Evolutionary conservation across 2,797 vertebrate species (phyloP).

Genomic region (Falco novaeseelandiae): DNA sequence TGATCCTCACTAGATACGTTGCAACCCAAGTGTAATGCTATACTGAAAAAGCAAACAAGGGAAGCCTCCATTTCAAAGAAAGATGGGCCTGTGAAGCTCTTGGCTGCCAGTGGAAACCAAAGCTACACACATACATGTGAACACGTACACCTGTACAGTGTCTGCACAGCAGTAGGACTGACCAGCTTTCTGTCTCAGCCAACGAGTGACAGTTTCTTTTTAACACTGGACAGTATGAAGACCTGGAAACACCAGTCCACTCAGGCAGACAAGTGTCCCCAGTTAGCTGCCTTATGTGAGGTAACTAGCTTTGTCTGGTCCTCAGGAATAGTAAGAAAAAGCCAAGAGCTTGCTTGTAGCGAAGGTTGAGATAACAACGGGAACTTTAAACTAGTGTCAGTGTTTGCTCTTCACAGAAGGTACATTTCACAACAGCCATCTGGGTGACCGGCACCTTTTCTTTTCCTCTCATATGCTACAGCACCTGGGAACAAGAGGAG

Average conservation of each 20-base stretch:
- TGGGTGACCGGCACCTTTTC: background rate
- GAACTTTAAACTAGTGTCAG: background rate
- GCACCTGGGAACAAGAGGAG: background rate
- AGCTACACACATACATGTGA: background rate
- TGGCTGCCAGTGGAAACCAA: rapidly evolving
- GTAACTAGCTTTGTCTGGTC: background rate
- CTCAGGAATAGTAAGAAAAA: background rate
- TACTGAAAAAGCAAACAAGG: background rate
- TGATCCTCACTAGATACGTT: rapidly evolving
- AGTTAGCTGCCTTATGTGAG: background rate
- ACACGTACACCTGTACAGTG: rapidly evolving
- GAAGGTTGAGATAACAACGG: background rate
- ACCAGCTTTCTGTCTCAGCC: background rate
- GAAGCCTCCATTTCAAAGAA: background rate
- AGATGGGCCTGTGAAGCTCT: background rate
- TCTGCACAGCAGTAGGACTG: background rate
- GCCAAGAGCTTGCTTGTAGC: background rate
- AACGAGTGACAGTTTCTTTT: background rate
- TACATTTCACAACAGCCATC: background rate
- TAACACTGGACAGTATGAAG: rapidly evolving
- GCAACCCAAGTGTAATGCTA: background rate
- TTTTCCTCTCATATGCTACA: background rate
- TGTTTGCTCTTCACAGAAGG: background rate
- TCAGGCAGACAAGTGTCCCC: background rate
- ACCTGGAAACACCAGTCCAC: background rate